Evolutionary conservation across 2,888 invertebrate species (phyloP), one percentile per base, ranked within the genome.

Genomic region (Tinea trinotella): DNA sequence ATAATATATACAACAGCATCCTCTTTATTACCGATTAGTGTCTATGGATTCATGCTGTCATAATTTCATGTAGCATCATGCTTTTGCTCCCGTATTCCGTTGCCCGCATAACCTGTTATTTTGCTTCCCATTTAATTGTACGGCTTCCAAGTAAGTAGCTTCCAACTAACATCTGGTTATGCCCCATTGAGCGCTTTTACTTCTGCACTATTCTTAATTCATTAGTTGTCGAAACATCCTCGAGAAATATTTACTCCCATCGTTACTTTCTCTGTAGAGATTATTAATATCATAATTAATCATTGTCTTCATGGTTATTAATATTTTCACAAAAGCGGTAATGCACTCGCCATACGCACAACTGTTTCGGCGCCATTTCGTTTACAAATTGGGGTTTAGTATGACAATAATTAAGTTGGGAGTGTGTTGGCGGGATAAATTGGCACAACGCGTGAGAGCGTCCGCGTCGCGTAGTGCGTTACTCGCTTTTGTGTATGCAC

Each of bases 401-500:
- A 50, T 60, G 59, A 59, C 57, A 59, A 57, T 36, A 20, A 56
- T 53, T 52, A 58, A 58, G 62, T 18, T 18, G 35, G 24, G 22
- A 3, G 52, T 3, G 50, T 13, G 34, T 48, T 35, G 30, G 22
- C 57, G 62, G 61, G 63, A 65, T 70, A 63, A 68, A 74, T 71
- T 62, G 71, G 71, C 70, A 64, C n/a, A n/a, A 67, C 68, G 72
- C 72, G 74, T 67, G 74, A n/a, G n/a, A 71, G 67, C 63, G 69
- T 62, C 66, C 64, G 82, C 77, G 81, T 76, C 75, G 83, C 81
- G 83, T 81, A 72, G 80, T 85, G 85, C 85, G 82, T 84, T 85
- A 83, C 83, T 82, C 84, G 85, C 84, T 85, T 85, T 85, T 85
- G 85, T 84, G 84, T 81, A 82, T 80, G 83, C 83, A 80, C 83